These are phyloP conservation scores for Lerista edwardsae DNA, from an alignment of 2,797 vertebrate species.

Conservation along the genomic window DNA sequence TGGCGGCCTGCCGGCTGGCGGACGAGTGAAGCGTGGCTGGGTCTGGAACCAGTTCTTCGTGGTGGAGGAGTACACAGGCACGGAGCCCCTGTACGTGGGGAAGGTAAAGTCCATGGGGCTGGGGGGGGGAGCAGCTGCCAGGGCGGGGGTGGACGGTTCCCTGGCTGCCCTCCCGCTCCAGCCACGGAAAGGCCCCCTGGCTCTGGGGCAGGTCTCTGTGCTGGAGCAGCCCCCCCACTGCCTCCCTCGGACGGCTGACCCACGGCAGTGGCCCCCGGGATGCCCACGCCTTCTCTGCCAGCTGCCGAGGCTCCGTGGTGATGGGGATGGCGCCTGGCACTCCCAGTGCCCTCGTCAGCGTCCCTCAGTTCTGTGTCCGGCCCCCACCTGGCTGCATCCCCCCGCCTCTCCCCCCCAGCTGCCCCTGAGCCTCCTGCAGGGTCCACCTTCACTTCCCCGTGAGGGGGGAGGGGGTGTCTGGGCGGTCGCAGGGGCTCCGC, in stretches of 20 bases:
- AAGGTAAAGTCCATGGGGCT: conserved; percentile 83
- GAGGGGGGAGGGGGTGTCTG: too few species aligned
- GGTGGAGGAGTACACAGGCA: conserved; percentile 98
- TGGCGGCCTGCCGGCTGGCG: conserved; percentile 75
- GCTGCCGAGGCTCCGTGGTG: conserved; percentile 53
- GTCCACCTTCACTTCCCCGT: too few species aligned
- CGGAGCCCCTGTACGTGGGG: conserved; percentile 95
- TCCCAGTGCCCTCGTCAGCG: too few species aligned
- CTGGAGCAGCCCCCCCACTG: too few species aligned
- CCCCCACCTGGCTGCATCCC: too few species aligned
- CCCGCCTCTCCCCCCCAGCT: too few species aligned
- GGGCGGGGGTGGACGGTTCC: background rate
- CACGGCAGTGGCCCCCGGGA: conserved; percentile 25
- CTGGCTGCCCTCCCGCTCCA: too few species aligned
- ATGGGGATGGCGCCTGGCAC: conserved; percentile 52
- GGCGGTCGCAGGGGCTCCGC: too few species aligned
- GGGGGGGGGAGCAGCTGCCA: background rate
- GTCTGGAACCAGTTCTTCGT: conserved; percentile 99
- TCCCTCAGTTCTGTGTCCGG: too few species aligned
- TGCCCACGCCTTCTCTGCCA: background rate
- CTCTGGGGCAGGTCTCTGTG: too few species aligned
- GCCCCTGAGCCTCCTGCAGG: too few species aligned
- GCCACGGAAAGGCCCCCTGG: too few species aligned
- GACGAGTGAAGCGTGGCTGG: conserved; percentile 96
- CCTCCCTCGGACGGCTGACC: background rate